Evolutionary conservation across 2,888 invertebrate species (phyloP), one percentile per base, ranked within the genome.

Genomic region (Gymnosoma rotundatum): DNA sequence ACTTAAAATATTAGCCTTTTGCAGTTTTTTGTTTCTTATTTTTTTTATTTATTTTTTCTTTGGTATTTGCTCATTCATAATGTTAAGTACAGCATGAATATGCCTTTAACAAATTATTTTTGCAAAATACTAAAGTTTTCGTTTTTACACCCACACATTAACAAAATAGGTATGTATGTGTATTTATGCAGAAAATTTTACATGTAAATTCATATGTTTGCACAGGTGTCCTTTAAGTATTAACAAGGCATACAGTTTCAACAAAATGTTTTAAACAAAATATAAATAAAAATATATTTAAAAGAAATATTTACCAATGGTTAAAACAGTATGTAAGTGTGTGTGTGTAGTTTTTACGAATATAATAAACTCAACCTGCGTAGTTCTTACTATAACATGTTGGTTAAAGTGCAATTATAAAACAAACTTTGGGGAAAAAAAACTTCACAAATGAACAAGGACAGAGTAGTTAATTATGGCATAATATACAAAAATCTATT

Each of bases 231-330:
- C 86, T 86, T 82, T 64, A 82, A 83, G 80, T 75, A 78, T 82
- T 79, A 86, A 79, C 86, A 86, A 76, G 76, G 81, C 86, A 73
- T 81, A 82, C 72, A 83, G 70, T 79, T 84, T 63, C 50, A 67
- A 70, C 56, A 21, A 69, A 63, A 70, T 69, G n/a, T 56, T 54
- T 14, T 48, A 70, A 61, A 61, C 32, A 67, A 20, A 58, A 58
- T 32, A n/a, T 48, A 70, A 61, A 61, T 20, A 67, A 20, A 58
- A 58, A 72, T 48, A n/a, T n/a, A 1, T 32, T 21, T 45, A 74
- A 54, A 32, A 80, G 48, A 48, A 61, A 50, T 66, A 69, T 64
- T 75, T 69, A 64, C 73, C 36, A 67, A 16, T 45, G 80, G 56
- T 70, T 56, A 64, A 64, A 52, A 75, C 56, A n/a, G 36, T 42